Evolutionary conservation across 1,140 invertebrate species (phyloP), one percentile per base, ranked within the genome.

Genomic region (Microplitis mediator): DNA sequence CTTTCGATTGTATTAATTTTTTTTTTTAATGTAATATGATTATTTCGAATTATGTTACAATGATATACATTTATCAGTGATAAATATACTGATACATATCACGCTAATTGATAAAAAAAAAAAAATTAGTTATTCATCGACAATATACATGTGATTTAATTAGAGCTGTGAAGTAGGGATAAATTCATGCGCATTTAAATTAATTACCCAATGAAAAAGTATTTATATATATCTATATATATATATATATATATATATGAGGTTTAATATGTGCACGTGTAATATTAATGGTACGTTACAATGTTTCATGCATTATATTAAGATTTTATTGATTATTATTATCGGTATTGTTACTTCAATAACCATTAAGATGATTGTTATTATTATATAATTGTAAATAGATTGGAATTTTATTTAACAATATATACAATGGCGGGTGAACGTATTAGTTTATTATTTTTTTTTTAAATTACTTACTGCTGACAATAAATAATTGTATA

Each of bases 111-210:
- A 23, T 23, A 23, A 23, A 23, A 23, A 23, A 23, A 23, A 23
- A 23, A 23, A 23, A 23, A 23, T 23, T 31, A 31, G 34, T n/a
- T 56, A 32, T 36, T 56, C 4, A 63, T 63, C 6, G 51, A 6
- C 35, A 23, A 64, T 14, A 39, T 36, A 64, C 4, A 8, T 13
- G 11, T 36, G 39, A 39, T 58, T 34, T 60, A 56, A 14, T 56
- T 45, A 65, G 63, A 76, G 66, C 74, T 71, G 76, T 68, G 79
- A 76, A 75, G 71, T 74, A 77, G 77, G 76, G 79, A 74, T 73
- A 71, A 76, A 64, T 87, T 81, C 88, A 89, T 89, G 87, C 88
- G 86, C 81, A 82, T 88, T 88, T 86, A 86, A 86, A 86, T 84
- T 82, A 82, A 87, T 87, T 86, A 87, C 82, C 79, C 61, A 81